phyloP scores from a whole-genome alignment of 2,888 invertebrate species.

The Hymenopus coronatus region DNA sequence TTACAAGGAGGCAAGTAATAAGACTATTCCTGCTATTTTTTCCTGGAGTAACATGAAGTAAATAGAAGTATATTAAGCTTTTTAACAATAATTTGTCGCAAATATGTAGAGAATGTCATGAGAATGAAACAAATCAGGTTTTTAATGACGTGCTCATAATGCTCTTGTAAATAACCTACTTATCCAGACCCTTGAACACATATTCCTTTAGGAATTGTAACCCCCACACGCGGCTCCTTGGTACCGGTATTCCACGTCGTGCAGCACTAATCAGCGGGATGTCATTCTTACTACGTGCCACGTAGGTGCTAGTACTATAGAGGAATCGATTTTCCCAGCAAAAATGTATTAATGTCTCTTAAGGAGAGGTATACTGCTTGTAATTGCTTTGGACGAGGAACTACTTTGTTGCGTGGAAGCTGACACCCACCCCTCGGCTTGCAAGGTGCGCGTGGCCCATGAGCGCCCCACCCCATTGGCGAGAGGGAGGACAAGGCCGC shows the following conservation, averaged over 20 bases:
- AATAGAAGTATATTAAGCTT: too few relatives aligned
- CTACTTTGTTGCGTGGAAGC: not conserved
- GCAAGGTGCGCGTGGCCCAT: slow-evolving; percentile 6
- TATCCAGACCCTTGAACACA: too few relatives aligned
- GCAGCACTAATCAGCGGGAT: not conserved
- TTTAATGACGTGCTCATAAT: too few relatives aligned
- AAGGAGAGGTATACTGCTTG: not conserved
- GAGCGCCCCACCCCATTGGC: not conserved
- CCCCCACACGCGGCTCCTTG: not conserved
- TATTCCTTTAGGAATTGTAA: not conserved
- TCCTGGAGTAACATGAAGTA: too few relatives aligned
- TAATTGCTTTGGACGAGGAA: not conserved
- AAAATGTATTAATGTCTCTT: not conserved
- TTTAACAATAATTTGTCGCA: too few relatives aligned
- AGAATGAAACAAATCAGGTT: too few relatives aligned
- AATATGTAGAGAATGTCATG: too few relatives aligned
- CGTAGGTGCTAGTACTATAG: not conserved
- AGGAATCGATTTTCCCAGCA: not conserved
- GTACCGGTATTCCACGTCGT: not conserved
- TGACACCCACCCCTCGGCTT: not conserved
- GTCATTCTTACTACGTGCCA: not conserved
- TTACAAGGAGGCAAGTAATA: too few relatives aligned
- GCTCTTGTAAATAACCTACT: too few relatives aligned
- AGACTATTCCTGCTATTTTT: too few relatives aligned
- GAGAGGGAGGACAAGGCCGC: slow-evolving; percentile 23